Conservation (phyloP, 2,797 vertebrate genomes). For the Danio jaintianensis region DNA sequence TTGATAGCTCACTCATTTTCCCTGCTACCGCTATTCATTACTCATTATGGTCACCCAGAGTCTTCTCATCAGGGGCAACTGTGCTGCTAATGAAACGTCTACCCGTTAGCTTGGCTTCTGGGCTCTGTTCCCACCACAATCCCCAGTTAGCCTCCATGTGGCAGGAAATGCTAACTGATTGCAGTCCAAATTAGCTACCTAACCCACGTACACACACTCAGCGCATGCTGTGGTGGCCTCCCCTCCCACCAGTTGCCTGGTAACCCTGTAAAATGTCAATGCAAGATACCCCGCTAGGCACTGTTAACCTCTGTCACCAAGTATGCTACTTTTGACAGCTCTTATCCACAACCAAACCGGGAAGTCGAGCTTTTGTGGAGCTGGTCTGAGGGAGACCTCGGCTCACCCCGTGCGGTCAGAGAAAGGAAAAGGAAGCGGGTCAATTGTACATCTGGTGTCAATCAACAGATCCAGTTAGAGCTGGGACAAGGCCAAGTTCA, state of each 20-base stretch:
- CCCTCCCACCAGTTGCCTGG: constrained; percentile 57
- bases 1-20: constrained; percentile 48
- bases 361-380: constrained; percentile 55
- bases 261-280: constrained; percentile 65
- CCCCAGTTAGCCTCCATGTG: constrained; percentile 14
- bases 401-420: constrained; percentile 26
- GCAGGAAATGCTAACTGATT: constrained; percentile 59
- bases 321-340: constrained; percentile 66
- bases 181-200: constrained; percentile 59
- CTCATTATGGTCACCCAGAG: not conserved
- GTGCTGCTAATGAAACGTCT: constrained; percentile 61
- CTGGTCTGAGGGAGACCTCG: constrained; percentile 50
- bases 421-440: constrained; percentile 7
- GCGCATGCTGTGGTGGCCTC: constrained; percentile 39
- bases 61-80: constrained; percentile 47
- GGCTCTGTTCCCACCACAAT: constrained; percentile 55
- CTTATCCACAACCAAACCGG: constrained; percentile 61
- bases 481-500: constrained; percentile 62
- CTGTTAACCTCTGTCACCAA: constrained; percentile 66
- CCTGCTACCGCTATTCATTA: constrained; percentile 52
- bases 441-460: constrained; percentile 65
- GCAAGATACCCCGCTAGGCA: constrained; percentile 65
- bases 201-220: constrained; percentile 28
- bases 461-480: constrained; percentile 60
- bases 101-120: constrained; percentile 51